phyloP scores from a whole-genome alignment of 2,797 vertebrate genomes.

The Neomorphus geoffroyi region DNA sequence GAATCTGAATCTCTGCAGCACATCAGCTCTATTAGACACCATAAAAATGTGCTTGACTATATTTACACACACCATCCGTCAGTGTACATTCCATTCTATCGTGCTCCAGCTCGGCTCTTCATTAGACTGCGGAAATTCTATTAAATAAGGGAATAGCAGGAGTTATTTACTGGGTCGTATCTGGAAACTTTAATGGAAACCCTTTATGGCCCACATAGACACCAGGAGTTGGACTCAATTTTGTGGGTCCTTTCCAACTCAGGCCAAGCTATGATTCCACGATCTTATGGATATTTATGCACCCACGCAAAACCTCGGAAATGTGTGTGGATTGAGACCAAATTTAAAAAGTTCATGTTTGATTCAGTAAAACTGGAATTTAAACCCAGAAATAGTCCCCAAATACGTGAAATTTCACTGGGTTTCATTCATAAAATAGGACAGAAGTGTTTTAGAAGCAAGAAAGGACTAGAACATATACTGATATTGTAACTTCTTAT shows the following conservation, averaged over 20 bases:
- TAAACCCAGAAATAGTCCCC: background rate
- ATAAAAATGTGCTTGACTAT: background rate
- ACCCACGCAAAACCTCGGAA: background rate
- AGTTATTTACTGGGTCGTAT: background rate
- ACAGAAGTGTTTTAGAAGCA: background rate
- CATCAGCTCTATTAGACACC: fast-evolving
- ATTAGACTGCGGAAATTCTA: background rate
- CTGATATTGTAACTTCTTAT: background rate
- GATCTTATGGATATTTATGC: fast-evolving
- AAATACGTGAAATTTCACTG: background rate
- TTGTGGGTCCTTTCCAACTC: too few relatives aligned
- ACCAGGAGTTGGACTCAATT: too few relatives aligned
- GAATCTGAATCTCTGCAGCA: background rate
- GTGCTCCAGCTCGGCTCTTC: fast-evolving
- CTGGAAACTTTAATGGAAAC: background rate
- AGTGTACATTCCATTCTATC: fast-evolving
- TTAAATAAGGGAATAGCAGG: background rate
- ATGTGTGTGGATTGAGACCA: background rate
- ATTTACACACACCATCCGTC: background rate
- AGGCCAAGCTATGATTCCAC: too few relatives aligned
- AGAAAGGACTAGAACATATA: background rate
- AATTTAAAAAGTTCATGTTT: background rate
- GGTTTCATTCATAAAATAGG: background rate
- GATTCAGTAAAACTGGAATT: background rate
- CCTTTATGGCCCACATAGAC: background rate